Evolutionary conservation across 2,113 vertebrate genomes (phyloP), one percentile per base, ranked within the genome.

Genomic region (Numenius arquata): DNA sequence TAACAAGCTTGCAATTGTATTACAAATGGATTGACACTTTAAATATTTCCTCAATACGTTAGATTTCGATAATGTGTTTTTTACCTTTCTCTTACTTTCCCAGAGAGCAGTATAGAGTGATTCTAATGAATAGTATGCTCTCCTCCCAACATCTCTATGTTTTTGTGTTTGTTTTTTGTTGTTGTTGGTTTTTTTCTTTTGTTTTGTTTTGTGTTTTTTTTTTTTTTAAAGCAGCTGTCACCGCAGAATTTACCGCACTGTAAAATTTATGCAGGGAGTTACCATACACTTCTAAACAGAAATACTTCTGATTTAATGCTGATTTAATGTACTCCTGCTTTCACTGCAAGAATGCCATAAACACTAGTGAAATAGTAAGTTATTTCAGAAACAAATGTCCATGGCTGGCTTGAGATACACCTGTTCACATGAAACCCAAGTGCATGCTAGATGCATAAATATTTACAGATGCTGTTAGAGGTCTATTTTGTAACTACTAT

Each of bases 401-500:
- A 25, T 41, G 25, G 30, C n/a, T 92, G 50, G 43, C 19, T 85
- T 56, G 25, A 97, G 53, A 36, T 38, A 32, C 5, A 62, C 23
- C 34, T 82, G 38, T 79, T 95, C 63, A 36, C 45, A 90, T 43
- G 29, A 75, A 91, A 58, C 17, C 19, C 77, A 66, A 32, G 25
- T 58, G 8, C 26, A 41, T 45, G 17, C 16, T 73, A 76, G 47
- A 84, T 81, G 56, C 40, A 79, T 88, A 82, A 93, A 80, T 76
- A 73, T 77, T 52, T 86, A 56, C 21, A 86, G 45, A 70, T 68
- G 29, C 22, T 94, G 40, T 50, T 94, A 81, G 56, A 71, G 11
- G 27, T 95, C 56, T 92, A 65, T 88, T 84, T 95, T 95, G 29
- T 32, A 95, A 72, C 45, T 93, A 76, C 47, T 93, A n/a, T 67